Evolutionary conservation across 2,888 invertebrate genomes (phyloP).

Genomic region (Calephelis perditalis): DNA sequence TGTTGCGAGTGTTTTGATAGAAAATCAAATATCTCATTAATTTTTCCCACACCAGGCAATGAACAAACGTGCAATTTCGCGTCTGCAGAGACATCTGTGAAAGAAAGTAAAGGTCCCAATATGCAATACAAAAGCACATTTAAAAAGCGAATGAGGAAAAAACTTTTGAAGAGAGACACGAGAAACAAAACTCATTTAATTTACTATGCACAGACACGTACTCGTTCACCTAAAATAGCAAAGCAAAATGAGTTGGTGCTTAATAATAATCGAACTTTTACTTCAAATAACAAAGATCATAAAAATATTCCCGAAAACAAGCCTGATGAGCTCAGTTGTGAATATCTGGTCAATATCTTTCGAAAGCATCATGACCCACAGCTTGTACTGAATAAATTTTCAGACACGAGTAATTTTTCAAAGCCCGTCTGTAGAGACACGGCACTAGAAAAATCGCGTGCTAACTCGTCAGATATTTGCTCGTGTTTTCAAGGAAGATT

Average conservation of each 20-base stretch:
- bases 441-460: background rate
- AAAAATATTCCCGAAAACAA: background rate
- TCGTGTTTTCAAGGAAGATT: slow-evolving; percentile 53
- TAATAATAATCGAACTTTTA: background rate
- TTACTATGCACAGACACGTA: slow-evolving; percentile 44
- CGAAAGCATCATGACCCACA: slow-evolving; percentile 47
- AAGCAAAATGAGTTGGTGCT: slow-evolving; percentile 7
- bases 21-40: slow-evolving; percentile 28
- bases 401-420: slow-evolving; percentile 47
- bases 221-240: slow-evolving; percentile 33
- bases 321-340: slow-evolving; percentile 18
- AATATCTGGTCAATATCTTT: slow-evolving; percentile 42
- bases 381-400: slow-evolving; percentile 37
- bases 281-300: background rate
- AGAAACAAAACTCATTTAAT: slow-evolving; percentile 39
- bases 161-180: slow-evolving; percentile 29
- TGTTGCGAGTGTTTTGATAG: slow-evolving; percentile 21
- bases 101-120: slow-evolving; percentile 5
- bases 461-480: slow-evolving; percentile 41
- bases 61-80: slow-evolving; percentile 15
- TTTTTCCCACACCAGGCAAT: slow-evolving; percentile 21
- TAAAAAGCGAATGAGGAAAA: slow-evolving; percentile 35
- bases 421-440: slow-evolving; percentile 54
- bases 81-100: slow-evolving; percentile 10
- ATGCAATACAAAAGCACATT: slow-evolving; percentile 30